These are phyloP conservation scores for Girardinus metallicus DNA, from an alignment of 2,797 vertebrate species.

Conservation along the genomic window DNA sequence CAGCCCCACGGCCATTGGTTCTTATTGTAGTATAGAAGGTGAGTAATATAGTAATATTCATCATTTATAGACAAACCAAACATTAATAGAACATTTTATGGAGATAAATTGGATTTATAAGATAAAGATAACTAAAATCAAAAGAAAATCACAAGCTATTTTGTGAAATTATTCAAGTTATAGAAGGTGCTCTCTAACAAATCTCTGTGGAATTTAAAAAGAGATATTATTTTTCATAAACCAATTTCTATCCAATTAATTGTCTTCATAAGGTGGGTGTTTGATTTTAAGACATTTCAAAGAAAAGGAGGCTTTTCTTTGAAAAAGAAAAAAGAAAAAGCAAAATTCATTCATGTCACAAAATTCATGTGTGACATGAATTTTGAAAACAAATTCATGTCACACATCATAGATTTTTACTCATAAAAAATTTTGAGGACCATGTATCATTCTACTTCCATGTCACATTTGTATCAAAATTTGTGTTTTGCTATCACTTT, in stretches of 20 bases:
- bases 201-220: background rate
- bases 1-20: constrained; percentile 60
- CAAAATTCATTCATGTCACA: too few relatives aligned
- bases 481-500: background rate
- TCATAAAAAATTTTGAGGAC: background rate
- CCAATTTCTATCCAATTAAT: background rate
- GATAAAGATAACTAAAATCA: constrained; percentile 38
- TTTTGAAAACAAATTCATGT: background rate
- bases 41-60: constrained; percentile 43
- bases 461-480: background rate
- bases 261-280: background rate
- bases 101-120: constrained; percentile 20
- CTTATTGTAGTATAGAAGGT: constrained; percentile 37
- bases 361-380: too few relatives aligned
- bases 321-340: too few relatives aligned
- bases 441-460: background rate
- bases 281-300: background rate
- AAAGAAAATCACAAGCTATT: constrained; percentile 45
- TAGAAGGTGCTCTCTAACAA: background rate
- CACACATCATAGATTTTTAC: background rate
- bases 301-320: background rate
- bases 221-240: background rate
- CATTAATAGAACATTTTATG: constrained; percentile 31
- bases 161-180: constrained; percentile 19
- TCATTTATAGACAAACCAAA: constrained; percentile 41